Evolutionary conservation across 2,888 invertebrate genomes (phyloP).

Genomic region (Petrophora chlorosata): DNA sequence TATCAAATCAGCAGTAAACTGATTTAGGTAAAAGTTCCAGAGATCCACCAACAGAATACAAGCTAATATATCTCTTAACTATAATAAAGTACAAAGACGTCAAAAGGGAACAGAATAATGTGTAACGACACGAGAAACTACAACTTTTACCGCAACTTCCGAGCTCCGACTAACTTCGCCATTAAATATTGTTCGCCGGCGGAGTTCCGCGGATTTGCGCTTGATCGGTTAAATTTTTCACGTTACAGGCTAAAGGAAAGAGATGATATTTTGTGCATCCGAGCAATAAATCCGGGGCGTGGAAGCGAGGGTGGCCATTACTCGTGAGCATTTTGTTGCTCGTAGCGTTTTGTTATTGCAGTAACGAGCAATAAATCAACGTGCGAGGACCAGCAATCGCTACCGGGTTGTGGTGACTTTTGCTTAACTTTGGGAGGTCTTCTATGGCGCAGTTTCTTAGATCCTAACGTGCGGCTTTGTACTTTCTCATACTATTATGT

Average conservation of each 20-base stretch:
- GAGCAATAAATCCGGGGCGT: slow-evolving; percentile 36
- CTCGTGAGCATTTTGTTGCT: slow-evolving; percentile 37
- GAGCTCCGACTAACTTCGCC: slow-evolving; percentile 17
- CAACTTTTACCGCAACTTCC: slow-evolving; percentile 19
- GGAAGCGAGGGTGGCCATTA: slow-evolving; percentile 49
- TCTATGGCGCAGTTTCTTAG: no score
- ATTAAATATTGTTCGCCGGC: slow-evolving; percentile 21
- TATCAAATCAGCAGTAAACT: no score
- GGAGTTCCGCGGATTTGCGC: slow-evolving; percentile 13
- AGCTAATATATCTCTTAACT: no score
- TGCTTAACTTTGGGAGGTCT: not conserved
- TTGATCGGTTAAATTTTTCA: slow-evolving; percentile 23
- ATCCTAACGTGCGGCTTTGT: no score
- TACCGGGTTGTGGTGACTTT: slow-evolving; percentile 48
- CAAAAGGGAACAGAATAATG: not conserved
- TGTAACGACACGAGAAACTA: slow-evolving; percentile 10
- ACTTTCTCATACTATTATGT: no score
- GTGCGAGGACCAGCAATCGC: slow-evolving; percentile 64
- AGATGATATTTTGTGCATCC: slow-evolving; percentile 26
- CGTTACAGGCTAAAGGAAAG: slow-evolving; percentile 18
- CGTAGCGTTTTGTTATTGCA: slow-evolving; percentile 51
- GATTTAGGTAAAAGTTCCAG: no score
- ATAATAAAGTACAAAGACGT: not conserved
- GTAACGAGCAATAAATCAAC: slow-evolving; percentile 67
- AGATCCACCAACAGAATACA: no score